Conservation (phyloP, 2,888 invertebrate species). For the Minunthozetes semirufus region DNA sequence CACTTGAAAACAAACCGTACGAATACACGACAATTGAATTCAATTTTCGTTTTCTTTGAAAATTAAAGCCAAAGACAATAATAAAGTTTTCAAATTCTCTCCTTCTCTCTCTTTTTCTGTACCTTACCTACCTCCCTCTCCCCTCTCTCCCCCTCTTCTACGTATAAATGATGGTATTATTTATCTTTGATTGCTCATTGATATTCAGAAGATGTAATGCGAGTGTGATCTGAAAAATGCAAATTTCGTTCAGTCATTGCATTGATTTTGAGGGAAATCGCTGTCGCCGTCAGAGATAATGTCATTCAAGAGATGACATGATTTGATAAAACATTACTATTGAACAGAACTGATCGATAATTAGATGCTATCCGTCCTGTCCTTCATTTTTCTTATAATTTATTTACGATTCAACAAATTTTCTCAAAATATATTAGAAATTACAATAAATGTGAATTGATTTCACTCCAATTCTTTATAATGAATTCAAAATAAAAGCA, state of each 20-base stretch:
- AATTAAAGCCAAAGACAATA: no score
- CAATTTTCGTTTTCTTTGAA: no score
- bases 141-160: no score
- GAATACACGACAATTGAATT: no score
- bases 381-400: neutral
- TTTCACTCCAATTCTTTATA: neutral
- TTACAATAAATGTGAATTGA: neutral
- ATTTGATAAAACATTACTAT: neutral
- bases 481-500: neutral
- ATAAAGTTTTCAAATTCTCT: no score
- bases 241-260: neutral
- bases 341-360: neutral
- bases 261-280: neutral
- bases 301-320: neutral
- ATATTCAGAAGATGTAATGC: neutral
- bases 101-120: no score
- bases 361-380: neutral
- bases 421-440: neutral
- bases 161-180: neutral
- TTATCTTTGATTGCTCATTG: neutral
- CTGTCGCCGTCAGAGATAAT: neutral
- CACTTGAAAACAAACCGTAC: no score
- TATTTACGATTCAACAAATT: neutral
- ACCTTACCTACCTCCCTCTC: no score
- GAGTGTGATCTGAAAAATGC: constrained; percentile 10